Base-by-base conservation (phyloP, 2,797 vertebrate genomes). In the Enteromius fasciolatus region DNA sequence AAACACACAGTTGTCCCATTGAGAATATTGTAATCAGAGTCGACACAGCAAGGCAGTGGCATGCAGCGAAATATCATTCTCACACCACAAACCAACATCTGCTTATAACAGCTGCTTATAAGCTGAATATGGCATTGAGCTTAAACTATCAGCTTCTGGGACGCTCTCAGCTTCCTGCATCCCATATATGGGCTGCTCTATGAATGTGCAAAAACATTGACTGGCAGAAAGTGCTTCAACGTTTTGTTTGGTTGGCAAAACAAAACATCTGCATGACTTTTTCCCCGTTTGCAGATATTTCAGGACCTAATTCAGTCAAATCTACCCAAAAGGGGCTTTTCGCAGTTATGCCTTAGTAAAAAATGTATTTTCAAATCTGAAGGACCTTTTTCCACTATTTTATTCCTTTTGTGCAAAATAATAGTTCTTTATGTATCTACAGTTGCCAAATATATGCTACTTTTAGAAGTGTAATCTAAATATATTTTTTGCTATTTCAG, bases 71-170 rank as follows among this genome's bases (percentile, higher is more conserved):
- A 41, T 76, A 61, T 59, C 4, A 36, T 74, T 74, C 12, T 74
- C 3, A 8, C 39, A 63, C 54, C 75, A 46, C 74, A 59, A 63
- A 46, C 36, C 44, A 63, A 63, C 75, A 76, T n/a, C 39, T 63
- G 57, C 39, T 63, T 18, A 23, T 17, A 76, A 63, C 57, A 75
- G 33, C 52, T 72, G 46, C 46, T 73, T 73, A 73, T 73, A 52
- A 33, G 10, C 25, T 39, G 52, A 59, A 25, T 59, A 25, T 25
- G 73, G 12, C 7, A 75, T 41, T 75, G 10, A 59, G n/a, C 33
- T 59, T 76, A 7, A 76, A 76, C 0, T 4, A 25, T 59, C 33
- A 1, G 0, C 52, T 41, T 75, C 33, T 59, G n/a, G 59, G 20
- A 39, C 10, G 50, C n/a, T 57, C 33, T 57, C 33, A n/a, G 33